Evolutionary conservation across 2,113 vertebrate species (phyloP).

Genomic region (Gobius niger): DNA sequence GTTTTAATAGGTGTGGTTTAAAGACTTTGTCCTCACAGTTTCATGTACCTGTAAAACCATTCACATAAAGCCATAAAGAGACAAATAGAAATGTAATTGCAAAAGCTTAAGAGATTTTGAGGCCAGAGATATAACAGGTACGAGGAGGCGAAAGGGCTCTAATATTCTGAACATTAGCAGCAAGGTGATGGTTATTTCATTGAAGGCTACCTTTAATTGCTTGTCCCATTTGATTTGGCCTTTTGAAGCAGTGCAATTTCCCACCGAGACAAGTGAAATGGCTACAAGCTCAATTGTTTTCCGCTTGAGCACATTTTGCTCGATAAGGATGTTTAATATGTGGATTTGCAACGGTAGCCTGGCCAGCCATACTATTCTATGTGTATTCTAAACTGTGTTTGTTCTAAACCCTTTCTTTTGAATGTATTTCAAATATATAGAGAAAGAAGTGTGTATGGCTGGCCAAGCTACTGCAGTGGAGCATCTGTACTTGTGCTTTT

Average conservation of each 20-base stretch:
- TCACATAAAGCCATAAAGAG: conserved; percentile 58
- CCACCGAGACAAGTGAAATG: conserved; percentile 21
- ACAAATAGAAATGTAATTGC: conserved; percentile 22
- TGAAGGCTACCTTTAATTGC: conserved; percentile 35
- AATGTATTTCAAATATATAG: too few species aligned
- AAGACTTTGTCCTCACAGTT: too few species aligned
- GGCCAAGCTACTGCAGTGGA: too few species aligned
- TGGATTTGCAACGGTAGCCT: too few species aligned
- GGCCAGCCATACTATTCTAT: too few species aligned
- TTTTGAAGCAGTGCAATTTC: conserved; percentile 27
- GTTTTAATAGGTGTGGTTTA: background rate
- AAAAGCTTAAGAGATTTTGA: conserved; percentile 27
- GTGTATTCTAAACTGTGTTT: too few species aligned
- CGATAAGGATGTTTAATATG: too few species aligned
- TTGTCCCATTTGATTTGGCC: conserved; percentile 11
- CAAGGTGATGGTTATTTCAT: background rate
- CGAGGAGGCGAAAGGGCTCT: conserved; percentile 2
- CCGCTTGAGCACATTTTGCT: conserved; percentile 6
- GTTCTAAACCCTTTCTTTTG: too few species aligned
- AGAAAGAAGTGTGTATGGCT: too few species aligned
- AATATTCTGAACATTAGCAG: background rate
- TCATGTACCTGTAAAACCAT: conserved; percentile 1
- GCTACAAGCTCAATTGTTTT: conserved; percentile 8
- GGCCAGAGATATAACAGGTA: conserved; percentile 10
- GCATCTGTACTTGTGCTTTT: too few species aligned